Conservation (phyloP, 2,113 vertebrate genomes). For the Xenus cinereus region DNA sequence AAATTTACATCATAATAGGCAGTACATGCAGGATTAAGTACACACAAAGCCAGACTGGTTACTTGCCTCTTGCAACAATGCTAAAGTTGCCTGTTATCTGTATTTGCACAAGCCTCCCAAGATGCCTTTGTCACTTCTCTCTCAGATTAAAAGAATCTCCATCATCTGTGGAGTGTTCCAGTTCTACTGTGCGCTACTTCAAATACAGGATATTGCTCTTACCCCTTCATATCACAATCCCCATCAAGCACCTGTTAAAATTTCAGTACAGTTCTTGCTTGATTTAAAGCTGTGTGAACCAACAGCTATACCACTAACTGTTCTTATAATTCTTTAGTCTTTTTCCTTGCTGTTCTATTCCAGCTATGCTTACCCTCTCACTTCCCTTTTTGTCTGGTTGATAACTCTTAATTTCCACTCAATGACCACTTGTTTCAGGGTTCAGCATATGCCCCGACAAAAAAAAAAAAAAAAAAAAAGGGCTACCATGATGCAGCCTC, state of each 20-base stretch:
- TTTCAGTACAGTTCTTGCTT: background rate
- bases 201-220: background rate
- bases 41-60: background rate
- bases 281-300: background rate
- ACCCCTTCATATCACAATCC: accelerated
- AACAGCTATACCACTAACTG: background rate
- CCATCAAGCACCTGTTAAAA: background rate
- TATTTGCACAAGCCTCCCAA: background rate
- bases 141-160: background rate
- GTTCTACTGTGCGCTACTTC: background rate
- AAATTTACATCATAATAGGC: conserved; percentile 6
- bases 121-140: background rate
- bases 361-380: background rate
- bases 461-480: background rate
- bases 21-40: background rate
- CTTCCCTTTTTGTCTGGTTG: background rate
- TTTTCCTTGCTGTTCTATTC: background rate
- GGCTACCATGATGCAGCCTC: background rate
- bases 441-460: background rate
- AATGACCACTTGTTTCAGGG: background rate
- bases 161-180: background rate
- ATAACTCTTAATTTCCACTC: background rate
- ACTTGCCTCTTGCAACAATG: background rate
- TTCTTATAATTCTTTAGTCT: background rate
- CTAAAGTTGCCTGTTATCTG: background rate